Base-by-base conservation (phyloP, 2,113 vertebrate species). In the Cyprinodon tularosa region DNA sequence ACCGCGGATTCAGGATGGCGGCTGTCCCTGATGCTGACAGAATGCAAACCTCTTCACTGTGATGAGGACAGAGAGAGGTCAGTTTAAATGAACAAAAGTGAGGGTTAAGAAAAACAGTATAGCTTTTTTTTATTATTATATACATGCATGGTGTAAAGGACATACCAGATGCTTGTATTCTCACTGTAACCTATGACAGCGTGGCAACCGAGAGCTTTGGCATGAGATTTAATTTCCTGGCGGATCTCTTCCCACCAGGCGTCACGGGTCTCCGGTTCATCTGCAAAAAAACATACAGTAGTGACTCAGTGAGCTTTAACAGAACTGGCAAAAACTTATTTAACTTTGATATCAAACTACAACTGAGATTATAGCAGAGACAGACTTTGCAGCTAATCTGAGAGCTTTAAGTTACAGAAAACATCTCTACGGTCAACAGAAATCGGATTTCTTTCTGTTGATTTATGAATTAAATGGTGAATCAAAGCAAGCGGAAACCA, bases 241-340 rank as follows among this genome's bases (percentile, higher is more conserved):
- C 98, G 95, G 84, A 99, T 97, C 94, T 99, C 98, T 84, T 98
- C 98, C 98, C 98, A 99, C 98, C 98, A 99, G 1, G 98, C 97
- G 80, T 99, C 98, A 22, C 98, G 95, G 36, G 98, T 99, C 91
- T 99, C 98, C 17, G 98, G 98, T 88, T 99, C 98, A 93, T 99
- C 98, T 99, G 96, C 91, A 29, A 29, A 29, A 96, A 97, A 92
- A 96, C 86, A 93, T 40, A 81, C 72, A 75, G 57, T 12, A 75
- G 45, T 67, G 14, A 81, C 65, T 88, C 72, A 80, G 65, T 77
- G 59, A 63, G 42, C 39, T 68, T 74, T 63, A 68, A 78, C 10
- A 40, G 40, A 44, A 59, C 11, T 57, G n/a, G 38, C 67, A 10
- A 4, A n/a, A 29, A 73, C 29, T 71, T 1, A 73, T 71, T 60